Evolutionary conservation across 2,888 invertebrate genomes (phyloP).

Genomic region (Pyrgus malvae): DNA sequence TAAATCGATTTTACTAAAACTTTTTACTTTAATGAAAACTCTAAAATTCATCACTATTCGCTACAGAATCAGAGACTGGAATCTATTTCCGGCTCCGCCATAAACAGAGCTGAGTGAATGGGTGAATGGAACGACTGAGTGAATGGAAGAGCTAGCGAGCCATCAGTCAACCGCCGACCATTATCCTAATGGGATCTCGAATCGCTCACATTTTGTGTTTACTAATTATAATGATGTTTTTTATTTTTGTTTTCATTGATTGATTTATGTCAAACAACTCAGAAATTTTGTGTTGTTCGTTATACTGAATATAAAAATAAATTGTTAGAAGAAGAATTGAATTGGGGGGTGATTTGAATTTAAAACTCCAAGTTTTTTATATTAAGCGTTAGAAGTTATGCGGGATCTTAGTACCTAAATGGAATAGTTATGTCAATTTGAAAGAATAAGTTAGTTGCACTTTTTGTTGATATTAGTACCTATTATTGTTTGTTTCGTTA

Average conservation of each 20-base stretch:
- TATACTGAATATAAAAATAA: too few relatives aligned
- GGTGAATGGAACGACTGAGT: conserved; percentile 53
- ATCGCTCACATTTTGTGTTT: conserved; percentile 42
- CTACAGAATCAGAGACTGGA: conserved; percentile 29
- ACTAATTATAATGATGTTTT: conserved; percentile 20
- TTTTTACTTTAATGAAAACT: neutral
- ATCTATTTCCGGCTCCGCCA: conserved; percentile 38
- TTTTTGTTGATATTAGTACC: too few relatives aligned
- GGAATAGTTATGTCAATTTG: too few relatives aligned
- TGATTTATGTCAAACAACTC: conserved; percentile 1
- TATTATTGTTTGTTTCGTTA: too few relatives aligned
- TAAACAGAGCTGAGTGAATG: conserved; percentile 42
- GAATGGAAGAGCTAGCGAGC: conserved; percentile 51
- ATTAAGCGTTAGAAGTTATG: too few relatives aligned
- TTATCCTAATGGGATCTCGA: conserved; percentile 70
- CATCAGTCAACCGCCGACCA: conserved; percentile 67
- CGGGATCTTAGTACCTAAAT: too few relatives aligned
- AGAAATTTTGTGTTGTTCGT: neutral
- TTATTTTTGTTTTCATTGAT: conserved; percentile 7
- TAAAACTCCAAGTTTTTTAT: too few relatives aligned
- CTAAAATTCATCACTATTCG: conserved; percentile 28
- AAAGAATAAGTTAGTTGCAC: too few relatives aligned
- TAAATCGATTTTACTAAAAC: too few relatives aligned
- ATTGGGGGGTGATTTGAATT: too few relatives aligned
- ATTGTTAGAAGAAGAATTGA: too few relatives aligned